Evolutionary conservation across 2,113 vertebrate genomes (phyloP).

Genomic region (Origma solitaria): DNA sequence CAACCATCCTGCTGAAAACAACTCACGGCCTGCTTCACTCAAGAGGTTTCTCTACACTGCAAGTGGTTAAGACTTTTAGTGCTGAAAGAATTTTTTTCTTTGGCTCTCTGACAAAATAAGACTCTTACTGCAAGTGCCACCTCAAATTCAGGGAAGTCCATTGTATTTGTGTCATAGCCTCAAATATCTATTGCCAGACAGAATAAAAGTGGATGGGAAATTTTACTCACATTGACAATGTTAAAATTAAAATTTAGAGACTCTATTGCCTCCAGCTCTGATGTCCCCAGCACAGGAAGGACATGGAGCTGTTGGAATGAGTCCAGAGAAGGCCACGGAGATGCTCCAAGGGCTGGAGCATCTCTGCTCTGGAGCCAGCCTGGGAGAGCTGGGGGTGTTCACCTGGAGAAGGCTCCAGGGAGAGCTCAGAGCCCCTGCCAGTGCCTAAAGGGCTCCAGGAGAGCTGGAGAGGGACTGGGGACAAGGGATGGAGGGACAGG

Average conservation of each 20-base stretch:
- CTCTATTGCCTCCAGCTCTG: not conserved
- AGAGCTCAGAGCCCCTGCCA: not conserved
- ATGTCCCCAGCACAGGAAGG: not conserved
- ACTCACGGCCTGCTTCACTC: not conserved
- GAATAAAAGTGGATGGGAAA: not conserved
- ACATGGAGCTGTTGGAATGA: accelerated
- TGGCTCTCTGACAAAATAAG: not conserved
- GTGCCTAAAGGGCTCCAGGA: not conserved
- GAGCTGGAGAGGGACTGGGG: not conserved
- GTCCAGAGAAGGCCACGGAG: accelerated
- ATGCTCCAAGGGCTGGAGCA: not conserved
- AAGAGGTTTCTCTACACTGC: not conserved
- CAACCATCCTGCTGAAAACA: not conserved
- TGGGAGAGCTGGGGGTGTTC: not conserved
- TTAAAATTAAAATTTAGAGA: not conserved
- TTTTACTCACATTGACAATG: not conserved
- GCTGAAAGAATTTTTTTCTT: not conserved
- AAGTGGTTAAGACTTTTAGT: not conserved
- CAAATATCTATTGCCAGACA: not conserved
- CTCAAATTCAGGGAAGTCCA: not conserved
- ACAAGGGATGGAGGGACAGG: not conserved
- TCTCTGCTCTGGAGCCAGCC: not conserved
- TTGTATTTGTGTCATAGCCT: not conserved
- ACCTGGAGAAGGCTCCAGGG: not conserved
- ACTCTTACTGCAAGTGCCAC: not conserved